These are phyloP conservation scores for Sarcophaga peregrina DNA, from an alignment of 1,140 invertebrate genomes.

Conservation along the genomic window DNA sequence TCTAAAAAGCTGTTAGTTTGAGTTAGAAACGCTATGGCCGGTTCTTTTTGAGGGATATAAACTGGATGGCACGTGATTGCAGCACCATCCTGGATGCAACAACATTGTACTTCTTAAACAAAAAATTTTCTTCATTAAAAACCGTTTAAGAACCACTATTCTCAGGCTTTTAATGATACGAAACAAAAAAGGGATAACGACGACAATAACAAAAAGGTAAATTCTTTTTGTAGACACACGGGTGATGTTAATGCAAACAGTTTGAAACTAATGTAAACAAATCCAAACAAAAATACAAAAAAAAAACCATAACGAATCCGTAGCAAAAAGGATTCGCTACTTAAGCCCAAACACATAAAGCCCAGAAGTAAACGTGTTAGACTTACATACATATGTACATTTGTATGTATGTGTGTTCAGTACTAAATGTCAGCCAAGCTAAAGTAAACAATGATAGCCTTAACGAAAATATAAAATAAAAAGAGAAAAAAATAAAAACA, in stretches of 20 bases:
- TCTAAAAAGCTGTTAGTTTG: too few species aligned
- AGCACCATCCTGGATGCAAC: too few species aligned
- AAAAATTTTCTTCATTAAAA: too few species aligned
- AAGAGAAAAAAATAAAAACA: background rate
- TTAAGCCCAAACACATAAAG: slow-evolving; percentile 29
- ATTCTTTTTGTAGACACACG: background rate
- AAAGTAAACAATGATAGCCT: background rate
- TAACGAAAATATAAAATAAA: background rate
- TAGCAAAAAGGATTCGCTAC: slow-evolving; percentile 47
- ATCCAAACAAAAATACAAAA: slow-evolving; percentile 43
- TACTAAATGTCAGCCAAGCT: background rate
- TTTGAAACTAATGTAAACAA: slow-evolving; percentile 49
- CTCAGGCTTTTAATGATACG: too few species aligned
- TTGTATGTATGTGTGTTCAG: background rate
- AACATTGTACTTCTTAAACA: too few species aligned
- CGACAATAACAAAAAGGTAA: slow-evolving; percentile 33
- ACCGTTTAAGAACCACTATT: background rate
- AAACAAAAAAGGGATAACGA: background rate
- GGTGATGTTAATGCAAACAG: slow-evolving; percentile 42
- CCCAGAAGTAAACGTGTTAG: background rate
- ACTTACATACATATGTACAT: background rate
- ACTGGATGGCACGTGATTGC: too few species aligned
- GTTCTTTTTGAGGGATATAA: too few species aligned
- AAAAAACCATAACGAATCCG: slow-evolving; percentile 46
- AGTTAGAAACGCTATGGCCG: too few species aligned